Evolutionary conservation across 2,113 vertebrate species (phyloP).

Genomic region (Vicugna pacos): DNA sequence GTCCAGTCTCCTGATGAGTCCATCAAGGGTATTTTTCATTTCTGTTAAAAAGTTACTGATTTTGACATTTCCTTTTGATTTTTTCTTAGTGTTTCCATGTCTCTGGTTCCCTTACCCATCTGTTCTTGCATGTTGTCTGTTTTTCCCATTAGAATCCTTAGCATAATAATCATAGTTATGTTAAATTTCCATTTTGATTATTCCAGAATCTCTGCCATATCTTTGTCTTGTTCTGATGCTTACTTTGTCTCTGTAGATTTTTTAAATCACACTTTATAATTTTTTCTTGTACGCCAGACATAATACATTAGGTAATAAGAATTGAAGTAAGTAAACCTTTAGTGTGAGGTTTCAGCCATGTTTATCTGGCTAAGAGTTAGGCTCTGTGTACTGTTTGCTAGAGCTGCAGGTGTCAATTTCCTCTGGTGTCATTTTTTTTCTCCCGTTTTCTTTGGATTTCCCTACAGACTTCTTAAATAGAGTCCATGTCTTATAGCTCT

Average conservation of each 20-base stretch:
- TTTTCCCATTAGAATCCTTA: neutral
- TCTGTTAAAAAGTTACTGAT: neutral
- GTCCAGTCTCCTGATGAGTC: neutral
- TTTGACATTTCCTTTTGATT: neutral
- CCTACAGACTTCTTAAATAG: neutral
- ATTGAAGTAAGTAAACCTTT: neutral
- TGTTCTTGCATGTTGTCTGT: neutral
- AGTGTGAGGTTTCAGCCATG: neutral
- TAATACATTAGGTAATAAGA: neutral
- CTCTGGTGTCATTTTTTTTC: neutral
- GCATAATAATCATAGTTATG: neutral
- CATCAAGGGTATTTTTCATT: neutral
- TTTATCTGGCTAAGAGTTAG: neutral
- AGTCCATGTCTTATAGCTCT: neutral
- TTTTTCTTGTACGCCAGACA: neutral
- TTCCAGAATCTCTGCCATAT: neutral
- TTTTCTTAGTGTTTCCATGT: neutral
- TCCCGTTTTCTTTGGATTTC: neutral
- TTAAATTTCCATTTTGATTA: neutral
- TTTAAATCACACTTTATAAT: neutral
- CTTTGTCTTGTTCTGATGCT: neutral
- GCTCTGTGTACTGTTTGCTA: neutral
- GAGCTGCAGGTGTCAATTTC: neutral
- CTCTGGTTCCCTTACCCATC: neutral
- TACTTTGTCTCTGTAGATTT: neutral